Conservation (phyloP, 2,113 vertebrate genomes). For the Vanacampus margaritifer region DNA sequence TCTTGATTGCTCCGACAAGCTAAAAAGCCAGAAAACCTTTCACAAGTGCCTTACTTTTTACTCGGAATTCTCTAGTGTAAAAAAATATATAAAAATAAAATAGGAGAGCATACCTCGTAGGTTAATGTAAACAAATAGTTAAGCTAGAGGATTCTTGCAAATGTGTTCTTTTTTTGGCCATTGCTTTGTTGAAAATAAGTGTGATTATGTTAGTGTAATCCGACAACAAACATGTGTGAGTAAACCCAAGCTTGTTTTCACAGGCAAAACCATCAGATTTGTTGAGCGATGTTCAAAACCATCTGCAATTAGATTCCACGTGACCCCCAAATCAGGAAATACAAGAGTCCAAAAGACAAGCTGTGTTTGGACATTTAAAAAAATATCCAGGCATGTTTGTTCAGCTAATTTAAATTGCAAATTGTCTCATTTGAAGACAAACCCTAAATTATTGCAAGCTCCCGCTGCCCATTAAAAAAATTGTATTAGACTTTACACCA, state of each 20-base stretch:
- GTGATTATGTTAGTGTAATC: neutral
- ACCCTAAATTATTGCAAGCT: too few relatives aligned
- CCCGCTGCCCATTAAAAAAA: too few relatives aligned
- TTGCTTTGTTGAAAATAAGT: neutral
- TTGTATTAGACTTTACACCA: too few relatives aligned
- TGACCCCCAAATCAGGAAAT: neutral
- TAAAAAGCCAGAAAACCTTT: slow-evolving; percentile 34
- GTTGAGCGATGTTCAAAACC: neutral
- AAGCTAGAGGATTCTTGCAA: neutral
- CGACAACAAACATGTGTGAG: neutral
- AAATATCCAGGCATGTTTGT: too few relatives aligned
- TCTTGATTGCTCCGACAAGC: slow-evolving; percentile 63
- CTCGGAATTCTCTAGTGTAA: slow-evolving; percentile 10
- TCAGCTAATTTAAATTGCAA: neutral
- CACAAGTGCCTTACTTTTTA: slow-evolving; percentile 25
- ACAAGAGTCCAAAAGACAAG: neutral
- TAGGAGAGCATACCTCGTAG: slow-evolving; percentile 2
- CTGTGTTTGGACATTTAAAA: neutral
- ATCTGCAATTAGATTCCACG: too few relatives aligned
- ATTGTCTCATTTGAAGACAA: neutral
- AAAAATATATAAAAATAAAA: too few relatives aligned
- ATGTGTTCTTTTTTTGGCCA: neutral
- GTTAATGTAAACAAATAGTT: neutral
- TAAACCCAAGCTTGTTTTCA: neutral
- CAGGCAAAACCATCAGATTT: neutral